Evolutionary conservation across 2,113 vertebrate species (phyloP).

Genomic region (Laticauda colubrina): DNA sequence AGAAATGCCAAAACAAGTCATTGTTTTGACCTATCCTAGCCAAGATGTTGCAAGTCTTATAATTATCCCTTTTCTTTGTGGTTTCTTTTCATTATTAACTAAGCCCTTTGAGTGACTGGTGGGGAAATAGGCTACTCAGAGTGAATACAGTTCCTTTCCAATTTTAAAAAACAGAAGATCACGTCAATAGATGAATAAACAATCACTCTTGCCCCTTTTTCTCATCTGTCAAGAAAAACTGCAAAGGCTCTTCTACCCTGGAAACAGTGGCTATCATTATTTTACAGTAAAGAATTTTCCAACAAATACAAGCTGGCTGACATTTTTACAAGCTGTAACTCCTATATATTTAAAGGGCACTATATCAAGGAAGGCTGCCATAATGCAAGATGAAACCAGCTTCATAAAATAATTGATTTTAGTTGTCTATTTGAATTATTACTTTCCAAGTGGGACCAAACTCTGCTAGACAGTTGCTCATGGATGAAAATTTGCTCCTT

Average conservation of each 20-base stretch:
- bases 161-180: background rate
- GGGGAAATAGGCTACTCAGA: background rate
- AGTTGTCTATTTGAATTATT: background rate
- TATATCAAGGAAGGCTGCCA: background rate
- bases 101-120: background rate
- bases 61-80: background rate
- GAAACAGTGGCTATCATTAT: background rate
- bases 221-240: background rate
- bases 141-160: background rate
- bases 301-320: background rate
- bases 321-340: background rate
- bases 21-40: background rate
- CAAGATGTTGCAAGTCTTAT: constrained; percentile 5
- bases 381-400: background rate
- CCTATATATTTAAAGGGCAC: background rate
- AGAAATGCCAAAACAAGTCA: background rate
- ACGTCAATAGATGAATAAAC: background rate
- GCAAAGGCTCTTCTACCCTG: background rate
- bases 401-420: background rate
- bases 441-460: background rate
- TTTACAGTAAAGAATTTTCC: background rate
- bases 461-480: background rate
- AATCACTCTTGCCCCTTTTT: background rate
- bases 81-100: constrained; percentile 13
- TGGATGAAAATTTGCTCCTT: background rate